phyloP scores from a whole-genome alignment of 2,797 vertebrate species.

The Margarornis squamiger region DNA sequence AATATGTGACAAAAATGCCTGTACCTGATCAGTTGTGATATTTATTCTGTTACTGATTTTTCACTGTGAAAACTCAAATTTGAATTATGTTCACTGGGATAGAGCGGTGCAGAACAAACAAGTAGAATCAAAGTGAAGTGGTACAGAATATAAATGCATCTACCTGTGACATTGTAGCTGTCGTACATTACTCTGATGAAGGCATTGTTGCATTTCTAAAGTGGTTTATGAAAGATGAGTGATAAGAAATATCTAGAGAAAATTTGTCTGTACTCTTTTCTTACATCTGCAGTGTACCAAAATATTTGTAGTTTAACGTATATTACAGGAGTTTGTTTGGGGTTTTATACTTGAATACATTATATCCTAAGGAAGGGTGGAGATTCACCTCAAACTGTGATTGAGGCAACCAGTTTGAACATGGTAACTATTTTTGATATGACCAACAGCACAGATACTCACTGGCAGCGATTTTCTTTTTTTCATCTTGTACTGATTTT shows the following conservation, averaged over 20 bases:
- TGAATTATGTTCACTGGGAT: neutral
- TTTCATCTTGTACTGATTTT: neutral
- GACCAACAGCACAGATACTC: neutral
- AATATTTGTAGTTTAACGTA: neutral
- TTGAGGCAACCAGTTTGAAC: neutral
- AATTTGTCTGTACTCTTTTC: neutral
- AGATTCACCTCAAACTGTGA: neutral
- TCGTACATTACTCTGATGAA: neutral
- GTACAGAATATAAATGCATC: neutral
- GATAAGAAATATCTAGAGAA: neutral
- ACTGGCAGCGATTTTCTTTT: accelerated
- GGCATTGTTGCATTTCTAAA: neutral
- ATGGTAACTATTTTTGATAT: neutral
- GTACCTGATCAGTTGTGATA: neutral
- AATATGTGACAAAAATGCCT: neutral
- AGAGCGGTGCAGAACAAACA: neutral
- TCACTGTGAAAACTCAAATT: neutral
- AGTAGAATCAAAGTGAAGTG: neutral
- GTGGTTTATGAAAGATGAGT: neutral
- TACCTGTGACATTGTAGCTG: neutral
- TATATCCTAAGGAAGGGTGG: neutral
- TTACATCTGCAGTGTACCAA: neutral
- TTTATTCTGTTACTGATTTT: neutral
- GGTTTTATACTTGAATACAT: neutral
- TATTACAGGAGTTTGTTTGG: neutral